A percentile compares a stretch with the other conserved stretches of the same genome.
Evolutionary conservation across 2,797 vertebrate genomes (phyloP).

Genomic region (Tapera naevia): DNA sequence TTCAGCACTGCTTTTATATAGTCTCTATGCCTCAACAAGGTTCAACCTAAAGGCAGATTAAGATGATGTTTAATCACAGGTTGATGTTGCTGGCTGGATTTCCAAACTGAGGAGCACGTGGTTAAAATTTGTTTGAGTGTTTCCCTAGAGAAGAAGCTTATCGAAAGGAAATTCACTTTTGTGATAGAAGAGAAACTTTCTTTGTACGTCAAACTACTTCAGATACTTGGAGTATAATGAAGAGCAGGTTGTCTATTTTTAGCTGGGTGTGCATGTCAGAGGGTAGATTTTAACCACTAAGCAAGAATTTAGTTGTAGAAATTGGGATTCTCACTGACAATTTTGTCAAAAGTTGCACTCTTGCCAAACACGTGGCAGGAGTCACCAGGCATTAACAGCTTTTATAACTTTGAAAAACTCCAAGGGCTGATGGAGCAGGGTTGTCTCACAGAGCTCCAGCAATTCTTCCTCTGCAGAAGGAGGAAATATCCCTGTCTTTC

Average conservation of each 20-base stretch:
- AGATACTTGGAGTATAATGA: background rate
- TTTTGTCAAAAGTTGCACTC: background rate
- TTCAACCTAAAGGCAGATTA: background rate
- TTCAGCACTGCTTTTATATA: too few relatives aligned
- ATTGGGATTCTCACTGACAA: background rate
- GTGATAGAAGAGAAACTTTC: background rate
- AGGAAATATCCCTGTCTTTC: background rate
- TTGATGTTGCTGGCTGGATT: background rate
- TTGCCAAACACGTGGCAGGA: background rate
- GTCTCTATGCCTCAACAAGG: too few relatives aligned
- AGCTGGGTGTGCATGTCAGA: background rate
- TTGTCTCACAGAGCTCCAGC: background rate
- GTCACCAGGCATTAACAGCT: background rate
- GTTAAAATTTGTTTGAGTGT: background rate
- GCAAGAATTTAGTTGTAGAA: background rate
- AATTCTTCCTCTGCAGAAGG: background rate
- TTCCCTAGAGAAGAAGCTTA: background rate
- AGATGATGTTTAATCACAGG: background rate
- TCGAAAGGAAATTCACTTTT: background rate
- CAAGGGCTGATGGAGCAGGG: background rate
- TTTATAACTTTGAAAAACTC: background rate
- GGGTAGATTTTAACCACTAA: background rate
- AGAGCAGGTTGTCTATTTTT: background rate
- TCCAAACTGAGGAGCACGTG: rapidly evolving
- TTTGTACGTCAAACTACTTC: background rate